phyloP scores from a whole-genome alignment of 2,797 vertebrate species.

The Xenops minutus region DNA sequence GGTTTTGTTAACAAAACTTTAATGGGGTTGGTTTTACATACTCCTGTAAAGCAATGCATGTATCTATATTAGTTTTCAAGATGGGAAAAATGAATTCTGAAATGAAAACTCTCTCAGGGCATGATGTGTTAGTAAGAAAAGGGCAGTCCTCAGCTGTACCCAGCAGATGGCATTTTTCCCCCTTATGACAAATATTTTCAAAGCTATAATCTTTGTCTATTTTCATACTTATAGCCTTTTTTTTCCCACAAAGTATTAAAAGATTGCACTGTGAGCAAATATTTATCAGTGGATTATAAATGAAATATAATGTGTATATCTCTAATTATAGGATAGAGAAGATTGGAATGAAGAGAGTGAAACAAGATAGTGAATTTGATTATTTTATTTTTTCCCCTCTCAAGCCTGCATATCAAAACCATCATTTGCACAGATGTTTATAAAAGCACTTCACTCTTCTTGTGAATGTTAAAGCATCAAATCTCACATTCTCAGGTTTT shows the following conservation, averaged over 20 bases:
- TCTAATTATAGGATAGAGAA: neutral
- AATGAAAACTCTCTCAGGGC: neutral
- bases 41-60: neutral
- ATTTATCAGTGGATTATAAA: neutral
- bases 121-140: neutral
- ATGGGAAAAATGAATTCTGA: neutral
- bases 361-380: neutral
- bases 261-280: neutral
- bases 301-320: neutral
- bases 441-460: neutral
- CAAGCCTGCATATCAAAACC: neutral
- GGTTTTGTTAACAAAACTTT: neutral
- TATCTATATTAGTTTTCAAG: neutral
- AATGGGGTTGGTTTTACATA: neutral
- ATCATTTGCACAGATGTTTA: neutral
- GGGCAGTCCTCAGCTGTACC: slow-evolving; percentile 52
- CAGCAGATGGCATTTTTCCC: slow-evolving; percentile 66
- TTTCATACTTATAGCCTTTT: neutral
- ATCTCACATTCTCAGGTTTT: neutral
- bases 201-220: neutral
- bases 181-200: slow-evolving; percentile 11
- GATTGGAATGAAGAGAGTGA: neutral
- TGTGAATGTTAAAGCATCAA: neutral
- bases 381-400: neutral
- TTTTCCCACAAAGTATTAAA: neutral